Percentiles rank a stretch among this genome's conserved stretches.
These are phyloP conservation scores for Phylloscopus collybita DNA, from an alignment of 2,797 vertebrate species.

Conservation along the genomic window DNA sequence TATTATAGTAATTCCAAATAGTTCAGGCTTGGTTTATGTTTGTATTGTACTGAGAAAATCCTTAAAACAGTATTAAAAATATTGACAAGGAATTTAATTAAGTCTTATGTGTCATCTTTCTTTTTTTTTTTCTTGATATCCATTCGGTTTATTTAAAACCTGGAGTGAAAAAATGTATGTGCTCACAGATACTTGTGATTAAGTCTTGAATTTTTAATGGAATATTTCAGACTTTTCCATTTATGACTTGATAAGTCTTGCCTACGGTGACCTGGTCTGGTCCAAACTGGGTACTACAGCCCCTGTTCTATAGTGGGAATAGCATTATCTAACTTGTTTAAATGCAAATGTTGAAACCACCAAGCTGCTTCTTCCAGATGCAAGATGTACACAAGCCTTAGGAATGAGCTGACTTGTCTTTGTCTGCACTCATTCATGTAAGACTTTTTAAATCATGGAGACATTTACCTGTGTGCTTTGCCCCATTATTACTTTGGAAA, in stretches of 20 bases:
- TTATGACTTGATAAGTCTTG: background rate
- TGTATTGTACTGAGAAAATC: background rate
- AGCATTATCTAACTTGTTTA: background rate
- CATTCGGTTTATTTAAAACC: background rate
- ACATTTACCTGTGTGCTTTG: background rate
- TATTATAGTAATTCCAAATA: background rate
- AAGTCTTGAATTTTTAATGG: background rate
- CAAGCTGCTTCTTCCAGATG: background rate
- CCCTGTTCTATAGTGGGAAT: background rate
- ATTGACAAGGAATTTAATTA: background rate
- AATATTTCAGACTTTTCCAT: background rate
- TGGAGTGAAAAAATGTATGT: background rate
- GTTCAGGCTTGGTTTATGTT: background rate
- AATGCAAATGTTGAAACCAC: background rate
- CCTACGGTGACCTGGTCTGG: background rate
- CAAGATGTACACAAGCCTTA: background rate
- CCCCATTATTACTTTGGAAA: background rate
- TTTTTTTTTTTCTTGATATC: background rate
- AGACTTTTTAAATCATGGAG: background rate
- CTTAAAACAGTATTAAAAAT: background rate
- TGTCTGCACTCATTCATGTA: background rate
- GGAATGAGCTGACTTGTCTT: background rate
- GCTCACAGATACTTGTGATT: background rate
- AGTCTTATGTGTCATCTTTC: too few relatives aligned
- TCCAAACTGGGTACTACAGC: accelerated